Evolutionary conservation across 2,113 vertebrate genomes (phyloP).

Genomic region (Myotis yumanensis): DNA sequence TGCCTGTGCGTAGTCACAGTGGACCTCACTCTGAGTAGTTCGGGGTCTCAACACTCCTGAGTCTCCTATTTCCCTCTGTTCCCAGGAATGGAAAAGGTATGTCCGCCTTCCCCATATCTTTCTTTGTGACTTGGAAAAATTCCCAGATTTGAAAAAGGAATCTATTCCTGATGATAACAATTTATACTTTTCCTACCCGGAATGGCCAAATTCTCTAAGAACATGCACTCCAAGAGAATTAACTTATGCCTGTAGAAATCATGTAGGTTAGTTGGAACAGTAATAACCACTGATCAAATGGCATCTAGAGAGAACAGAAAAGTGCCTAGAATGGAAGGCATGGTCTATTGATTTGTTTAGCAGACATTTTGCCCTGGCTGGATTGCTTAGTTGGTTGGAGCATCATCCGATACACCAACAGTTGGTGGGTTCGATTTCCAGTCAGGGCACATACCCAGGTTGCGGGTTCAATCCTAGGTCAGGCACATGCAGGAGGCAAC

Average conservation of each 20-base stretch:
- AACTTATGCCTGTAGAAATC: background rate
- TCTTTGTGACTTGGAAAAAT: background rate
- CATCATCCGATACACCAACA: too few species aligned
- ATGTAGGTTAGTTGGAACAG: background rate
- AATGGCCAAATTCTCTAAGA: background rate
- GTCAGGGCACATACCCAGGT: too few species aligned
- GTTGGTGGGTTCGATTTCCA: too few species aligned
- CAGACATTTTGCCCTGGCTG: background rate
- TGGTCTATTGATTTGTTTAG: background rate
- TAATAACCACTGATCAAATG: background rate
- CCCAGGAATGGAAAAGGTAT: background rate
- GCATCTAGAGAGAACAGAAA: background rate
- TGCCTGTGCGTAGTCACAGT: background rate
- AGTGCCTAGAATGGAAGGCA: background rate
- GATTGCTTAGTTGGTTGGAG: too few species aligned
- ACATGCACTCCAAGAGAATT: background rate
- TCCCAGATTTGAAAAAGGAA: background rate
- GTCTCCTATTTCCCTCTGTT: background rate
- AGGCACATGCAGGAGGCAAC: too few species aligned
- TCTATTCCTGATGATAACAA: background rate
- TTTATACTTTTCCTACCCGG: background rate
- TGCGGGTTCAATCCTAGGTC: too few species aligned
- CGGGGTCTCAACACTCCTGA: background rate
- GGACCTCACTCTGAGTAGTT: background rate
- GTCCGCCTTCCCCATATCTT: background rate